A percentile compares a stretch with the other conserved stretches of the same genome.
These are phyloP conservation scores for Azorinus chamasolen DNA, from an alignment of 2,888 invertebrate genomes.

Conservation along the genomic window DNA sequence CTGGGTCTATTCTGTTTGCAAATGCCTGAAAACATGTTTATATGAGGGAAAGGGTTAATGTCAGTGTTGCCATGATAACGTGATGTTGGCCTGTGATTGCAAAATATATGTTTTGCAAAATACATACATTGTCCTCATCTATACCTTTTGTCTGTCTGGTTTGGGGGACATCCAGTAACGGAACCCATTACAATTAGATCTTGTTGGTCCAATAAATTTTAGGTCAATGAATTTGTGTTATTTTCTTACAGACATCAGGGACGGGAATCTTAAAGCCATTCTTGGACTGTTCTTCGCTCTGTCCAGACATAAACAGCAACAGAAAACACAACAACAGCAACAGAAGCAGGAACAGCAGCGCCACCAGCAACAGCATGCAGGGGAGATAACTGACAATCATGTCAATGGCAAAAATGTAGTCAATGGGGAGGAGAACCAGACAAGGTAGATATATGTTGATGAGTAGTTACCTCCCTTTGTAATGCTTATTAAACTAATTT, in stretches of 20 bases:
- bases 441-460: slow-evolving; percentile 64
- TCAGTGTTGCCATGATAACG: too few relatives aligned
- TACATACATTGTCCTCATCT: too few relatives aligned
- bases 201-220: too few relatives aligned
- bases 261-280: slow-evolving; percentile 97
- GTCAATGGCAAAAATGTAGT: slow-evolving; percentile 62
- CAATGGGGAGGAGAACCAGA: slow-evolving; percentile 77
- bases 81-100: too few relatives aligned
- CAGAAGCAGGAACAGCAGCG: slow-evolving; percentile 69
- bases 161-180: too few relatives aligned
- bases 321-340: slow-evolving; percentile 88
- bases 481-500: neutral
- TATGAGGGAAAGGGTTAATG: too few relatives aligned
- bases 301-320: slow-evolving; percentile 95
- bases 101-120: too few relatives aligned
- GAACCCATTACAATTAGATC: too few relatives aligned
- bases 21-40: too few relatives aligned
- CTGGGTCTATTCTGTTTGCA: too few relatives aligned
- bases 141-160: too few relatives aligned
- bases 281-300: slow-evolving; percentile 97
- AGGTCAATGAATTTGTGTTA: neutral
- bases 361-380: slow-evolving; percentile 53
- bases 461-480: neutral
- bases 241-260: slow-evolving; percentile 91
- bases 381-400: slow-evolving; percentile 69